Evolutionary conservation across 2,888 invertebrate genomes (phyloP), one percentile per base, ranked within the genome.

Genomic region (Hirtodrosophila cameraria): DNA sequence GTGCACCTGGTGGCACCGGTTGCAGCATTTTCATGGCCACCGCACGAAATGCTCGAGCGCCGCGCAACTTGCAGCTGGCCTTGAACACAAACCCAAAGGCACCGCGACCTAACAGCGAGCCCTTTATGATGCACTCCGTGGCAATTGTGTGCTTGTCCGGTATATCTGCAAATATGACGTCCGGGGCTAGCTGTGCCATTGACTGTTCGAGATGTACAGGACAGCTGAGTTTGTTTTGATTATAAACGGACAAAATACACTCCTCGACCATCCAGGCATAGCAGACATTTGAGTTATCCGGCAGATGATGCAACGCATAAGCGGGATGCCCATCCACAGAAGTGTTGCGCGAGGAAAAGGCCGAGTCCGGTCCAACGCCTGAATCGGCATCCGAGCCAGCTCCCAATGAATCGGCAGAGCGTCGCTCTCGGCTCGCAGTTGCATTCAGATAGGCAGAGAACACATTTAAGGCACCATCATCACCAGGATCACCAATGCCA

Each of bases 51-150:
- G 91, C 90, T 46, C 93, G 92, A 1, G 92, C 91, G 6, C 92
- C 92, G 36, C 93, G 91, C 38, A 93, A 89, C 68, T 94, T 94
- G 90, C 95, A 95, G 3, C 92, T 92, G 1, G 96, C 97, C 82
- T 95, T 94, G 89, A 97, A 97, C 6, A 99, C 99, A 80, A 99
- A 98, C 2, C 99, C 99, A 92, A 99, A 99, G 0, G 99, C 98
- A 1, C 99, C 99, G n/a, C 98, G 94, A 0, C 99, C 99, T 27
- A 97, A 92, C 45, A 96, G 91, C 0, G 94, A 92, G 0, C 94
- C 95, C 57, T 96, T 93, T 36, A 94, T 93, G 2, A 99, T 94
- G 78, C 95, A 94, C 61, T 97, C 96, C 63, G 96, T 94, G 71
- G 95, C 94, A 9, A 99, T 95, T 7, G 97, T 93, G 75, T 95